Base-by-base conservation (phyloP, 1,140 invertebrate genomes). In the Plodia interpunctella region DNA sequence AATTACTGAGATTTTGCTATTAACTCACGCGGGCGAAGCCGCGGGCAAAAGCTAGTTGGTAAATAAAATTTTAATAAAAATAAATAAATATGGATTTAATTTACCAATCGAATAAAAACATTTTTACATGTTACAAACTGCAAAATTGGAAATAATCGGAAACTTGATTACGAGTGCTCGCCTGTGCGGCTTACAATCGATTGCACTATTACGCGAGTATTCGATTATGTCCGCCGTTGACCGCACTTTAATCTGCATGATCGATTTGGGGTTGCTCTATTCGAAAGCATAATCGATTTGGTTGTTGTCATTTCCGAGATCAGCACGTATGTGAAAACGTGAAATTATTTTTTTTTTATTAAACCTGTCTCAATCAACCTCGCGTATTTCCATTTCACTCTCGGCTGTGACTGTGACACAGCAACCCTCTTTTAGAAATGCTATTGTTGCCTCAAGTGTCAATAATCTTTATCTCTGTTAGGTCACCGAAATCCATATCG, bases 141-240 rank as follows among this genome's bases (percentile, higher is more conserved):
- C 15, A n/a, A 44, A 55, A 55, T 32, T 55, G 53, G 28, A 38
- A 55, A 18, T 32, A 32, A 44, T 20, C 57, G 49, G 49, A 35
- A 59, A 59, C 57, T 59, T 49, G 19, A 59, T 59, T 52, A 52
- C 49, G 17, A 25, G 68, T 38, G 62, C 67, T 74, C 69, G 72
- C 72, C 72, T 74, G 72, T 74, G 56, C 55, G 62, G 66, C 66
- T 53, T 55, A 63, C 65, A 66, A 66, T 66, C 65, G 57, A 60
- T 56, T 49, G 54, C 65, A 62, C 68, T 49, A 57, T 57, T 57
- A 57, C 56, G 15, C 56, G 56, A 57, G 44, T 57, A 57, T 57
- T 57, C 56, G 56, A 57, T 57, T 57, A 57, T 44, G 38, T 6
- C 38, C 38, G 38, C 38, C 38, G 38, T 44, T 44, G 38, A 44